Evolutionary conservation across 92 coral and sea anemone species (phyloP).

Genomic region (Meandrina meandrites): DNA sequence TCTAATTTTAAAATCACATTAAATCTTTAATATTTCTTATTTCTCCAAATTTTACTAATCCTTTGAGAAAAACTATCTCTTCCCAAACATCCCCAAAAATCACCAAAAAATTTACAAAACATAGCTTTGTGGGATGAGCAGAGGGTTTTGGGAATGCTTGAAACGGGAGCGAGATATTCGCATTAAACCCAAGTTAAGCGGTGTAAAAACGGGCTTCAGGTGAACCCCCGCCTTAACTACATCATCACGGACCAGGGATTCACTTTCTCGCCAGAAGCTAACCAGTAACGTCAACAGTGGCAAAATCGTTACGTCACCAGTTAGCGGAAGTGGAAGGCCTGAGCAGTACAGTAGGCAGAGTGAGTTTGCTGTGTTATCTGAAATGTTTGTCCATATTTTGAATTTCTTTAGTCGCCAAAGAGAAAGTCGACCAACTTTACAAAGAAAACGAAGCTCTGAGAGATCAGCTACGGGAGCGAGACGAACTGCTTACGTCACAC

Average conservation of each 20-base stretch:
- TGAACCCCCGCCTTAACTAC: too few species aligned
- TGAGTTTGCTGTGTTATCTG: neutral
- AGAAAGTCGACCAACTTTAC: constrained; percentile 19
- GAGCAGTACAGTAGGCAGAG: neutral
- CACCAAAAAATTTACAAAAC: too few species aligned
- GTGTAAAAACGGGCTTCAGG: too few species aligned
- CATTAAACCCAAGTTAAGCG: too few species aligned
- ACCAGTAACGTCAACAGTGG: neutral
- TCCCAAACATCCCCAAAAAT: too few species aligned
- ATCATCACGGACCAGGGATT: neutral
- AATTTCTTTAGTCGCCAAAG: constrained; percentile 24
- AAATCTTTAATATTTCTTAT: too few species aligned
- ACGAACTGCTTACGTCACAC: constrained; percentile 24
- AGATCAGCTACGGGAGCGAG: constrained; percentile 28
- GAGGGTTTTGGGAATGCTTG: too few species aligned
- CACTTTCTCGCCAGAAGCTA: neutral
- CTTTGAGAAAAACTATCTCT: too few species aligned
- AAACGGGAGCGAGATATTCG: too few species aligned
- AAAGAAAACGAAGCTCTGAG: constrained; percentile 58
- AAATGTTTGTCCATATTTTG: neutral
- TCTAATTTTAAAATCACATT: too few species aligned
- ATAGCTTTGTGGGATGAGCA: too few species aligned
- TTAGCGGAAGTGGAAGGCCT: neutral
- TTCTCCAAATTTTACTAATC: too few species aligned
- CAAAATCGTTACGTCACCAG: neutral